Base-by-base conservation (phyloP, 2,797 vertebrate genomes). In the Urophycis tenuis region DNA sequence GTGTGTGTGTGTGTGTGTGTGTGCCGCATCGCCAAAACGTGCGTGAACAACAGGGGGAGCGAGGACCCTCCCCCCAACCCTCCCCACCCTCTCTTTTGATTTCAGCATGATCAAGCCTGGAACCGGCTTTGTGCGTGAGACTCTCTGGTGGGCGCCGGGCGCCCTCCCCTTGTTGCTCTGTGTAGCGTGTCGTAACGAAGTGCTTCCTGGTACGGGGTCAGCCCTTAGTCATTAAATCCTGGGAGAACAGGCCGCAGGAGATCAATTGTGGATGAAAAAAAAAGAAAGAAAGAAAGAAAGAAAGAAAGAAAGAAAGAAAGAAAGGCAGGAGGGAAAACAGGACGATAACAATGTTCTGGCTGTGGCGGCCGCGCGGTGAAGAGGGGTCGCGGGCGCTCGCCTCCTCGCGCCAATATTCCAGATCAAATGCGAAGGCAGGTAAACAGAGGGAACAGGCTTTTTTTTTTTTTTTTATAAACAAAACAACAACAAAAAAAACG, bases 191-290 rank as follows among this genome's bases (percentile, higher is more conserved):
- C 11, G 64, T 90, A 91, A 92, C 89, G 87, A 91, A 90, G 90
- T 84, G 82, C 85, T 90, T 92, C 89, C 89, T 88, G 67, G 81
- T 84, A 87, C 83, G 80, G 89, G 84, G 80, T 84, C 92, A 91
- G 87, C 49, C 88, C n/a, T n/a, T n/a, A 85, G 89, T 89, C 85
- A 86, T 88, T 87, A 87, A 86, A 87, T 32, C 12, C 77, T n/a
- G n/a, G 78, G 85, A 87, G 81, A 86, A 81, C 29, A 80, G 85
- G 80, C 71, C 81, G 78, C 82, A 81, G 85, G 84, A 88, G 87
- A 92, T 87, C 83, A 83, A 80, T 78, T 77, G 75, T 81, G 82
- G 35, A 77, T 78, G 67, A 45, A 35, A 60, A 71, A 35, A 71
- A 78, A 73, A 34, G 45, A 74, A 79, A 75, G 35, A 60, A 34